Conservation (phyloP, 2,888 invertebrate genomes). For the Pharmacophagus antenor region DNA sequence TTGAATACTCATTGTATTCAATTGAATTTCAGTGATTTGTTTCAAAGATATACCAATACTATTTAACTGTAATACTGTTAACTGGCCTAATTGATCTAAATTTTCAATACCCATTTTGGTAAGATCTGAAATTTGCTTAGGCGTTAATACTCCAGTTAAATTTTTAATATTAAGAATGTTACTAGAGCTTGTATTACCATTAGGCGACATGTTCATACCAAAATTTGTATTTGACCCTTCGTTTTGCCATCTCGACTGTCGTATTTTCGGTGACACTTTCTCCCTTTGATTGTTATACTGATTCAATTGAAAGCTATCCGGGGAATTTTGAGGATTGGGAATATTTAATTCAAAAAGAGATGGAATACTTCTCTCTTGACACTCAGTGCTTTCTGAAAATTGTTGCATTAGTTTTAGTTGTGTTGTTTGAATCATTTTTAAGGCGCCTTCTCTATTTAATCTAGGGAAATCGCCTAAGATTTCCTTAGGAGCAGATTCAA, state of each 20-base stretch:
- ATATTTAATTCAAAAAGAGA: constrained; percentile 75
- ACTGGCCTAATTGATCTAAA: constrained; percentile 81
- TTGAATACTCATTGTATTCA: constrained; percentile 82
- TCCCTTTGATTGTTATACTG: constrained; percentile 61
- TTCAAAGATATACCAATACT: constrained; percentile 81
- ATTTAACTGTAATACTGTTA: constrained; percentile 82
- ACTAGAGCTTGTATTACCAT: constrained; percentile 46
- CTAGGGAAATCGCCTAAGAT: constrained; percentile 94
- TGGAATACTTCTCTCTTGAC: constrained; percentile 63
- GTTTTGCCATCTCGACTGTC: constrained; percentile 77
- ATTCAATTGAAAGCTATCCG: constrained; percentile 52
- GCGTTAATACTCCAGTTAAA: constrained; percentile 78
- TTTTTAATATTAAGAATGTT: constrained; percentile 80
- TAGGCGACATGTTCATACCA: constrained; percentile 53
- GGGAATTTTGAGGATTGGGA: constrained; percentile 59
- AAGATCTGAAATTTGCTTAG: constrained; percentile 81
- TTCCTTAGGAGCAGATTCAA: constrained; percentile 94
- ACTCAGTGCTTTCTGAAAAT: constrained; percentile 56
- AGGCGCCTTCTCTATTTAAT: constrained; percentile 88
- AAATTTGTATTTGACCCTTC: constrained; percentile 58
- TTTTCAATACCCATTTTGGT: constrained; percentile 82
- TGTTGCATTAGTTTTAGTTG: constrained; percentile 71
- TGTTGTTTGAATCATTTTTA: constrained; percentile 77
- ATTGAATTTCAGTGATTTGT: constrained; percentile 83
- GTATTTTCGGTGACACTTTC: constrained; percentile 70